Base-by-base conservation (phyloP, 1,140 invertebrate genomes). In the Drosophila neocordata region DNA sequence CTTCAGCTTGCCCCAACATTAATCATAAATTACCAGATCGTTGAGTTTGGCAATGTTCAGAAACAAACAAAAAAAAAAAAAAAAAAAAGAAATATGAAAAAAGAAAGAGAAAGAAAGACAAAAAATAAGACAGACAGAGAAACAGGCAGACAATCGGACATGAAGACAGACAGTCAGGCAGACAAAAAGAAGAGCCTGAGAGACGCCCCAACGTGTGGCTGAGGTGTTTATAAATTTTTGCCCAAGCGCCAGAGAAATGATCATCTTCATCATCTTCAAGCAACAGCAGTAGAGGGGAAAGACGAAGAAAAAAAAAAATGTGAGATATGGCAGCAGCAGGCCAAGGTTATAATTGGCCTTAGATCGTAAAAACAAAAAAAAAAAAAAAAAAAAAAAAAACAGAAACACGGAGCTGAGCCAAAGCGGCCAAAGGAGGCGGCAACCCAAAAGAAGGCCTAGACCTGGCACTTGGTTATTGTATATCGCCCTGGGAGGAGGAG, bases 11-110 rank as follows among this genome's bases (percentile, higher is more conserved):
- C 68, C 69, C 66, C 75, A 48, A 87, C 83, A 88, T 88, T 88
- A 88, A 88, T 88, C 83, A 88, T 88, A 88, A 88, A 88, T 88
- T 88, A 88, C 83, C 83, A 88, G 79, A 67, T 89, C 76, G 83
- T 88, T 88, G 83, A 88, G 83, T 84, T 77, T 67, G 65, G 62
- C 59, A 74, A 76, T 57, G 38, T 53, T 12, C 31, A 53, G 69
- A 22, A 68, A 55, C 22, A 24, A 24, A 1, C 2, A 24, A 24
- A 24, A 24, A 24, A 31, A 31, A 31, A 31, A 31, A 31, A 31
- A 31, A 31, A 31, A 31, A 31, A 31, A 31, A 31, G 27, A 31
- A 31, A 55, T 12, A 38, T 48, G 41, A 20, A 48, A 52, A 12
- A 12, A 35, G 60, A 37, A 24, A 37, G 8, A 20, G 38, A 5